Percentiles rank a stretch among this genome's conserved stretches.
These are phyloP conservation scores for Plagiodera versicolora DNA, from an alignment of 2,888 invertebrate genomes.

Conservation along the genomic window DNA sequence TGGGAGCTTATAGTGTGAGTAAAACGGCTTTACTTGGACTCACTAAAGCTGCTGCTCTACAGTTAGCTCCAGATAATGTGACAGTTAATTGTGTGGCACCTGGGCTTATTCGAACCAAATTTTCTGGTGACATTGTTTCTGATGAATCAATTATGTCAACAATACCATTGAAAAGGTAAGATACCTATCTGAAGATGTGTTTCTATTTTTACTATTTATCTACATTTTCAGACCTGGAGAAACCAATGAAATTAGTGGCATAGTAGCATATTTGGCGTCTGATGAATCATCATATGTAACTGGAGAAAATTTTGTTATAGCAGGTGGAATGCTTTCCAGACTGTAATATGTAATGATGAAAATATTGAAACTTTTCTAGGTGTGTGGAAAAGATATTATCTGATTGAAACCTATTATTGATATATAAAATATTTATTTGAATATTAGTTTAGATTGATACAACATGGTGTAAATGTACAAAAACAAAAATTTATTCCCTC, in stretches of 20 bases:
- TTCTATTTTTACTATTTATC: neutral
- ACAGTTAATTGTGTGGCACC: constrained; percentile 93
- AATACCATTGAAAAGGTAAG: constrained; percentile 56
- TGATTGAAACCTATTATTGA: too few species aligned
- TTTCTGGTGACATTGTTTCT: constrained; percentile 69
- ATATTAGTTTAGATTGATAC: too few species aligned
- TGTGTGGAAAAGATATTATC: too few species aligned
- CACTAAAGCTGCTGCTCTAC: constrained; percentile 78
- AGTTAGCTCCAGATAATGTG: constrained; percentile 79
- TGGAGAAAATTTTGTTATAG: constrained; percentile 67
- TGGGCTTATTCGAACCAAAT: constrained; percentile 88
- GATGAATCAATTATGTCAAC: constrained; percentile 46
- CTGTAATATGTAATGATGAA: too few species aligned
- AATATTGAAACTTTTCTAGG: too few species aligned
- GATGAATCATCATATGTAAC: constrained; percentile 74
- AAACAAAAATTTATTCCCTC: too few species aligned
- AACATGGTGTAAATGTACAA: too few species aligned
- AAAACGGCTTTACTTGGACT: constrained; percentile 91
- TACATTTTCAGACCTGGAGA: constrained; percentile 56
- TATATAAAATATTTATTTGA: too few species aligned
- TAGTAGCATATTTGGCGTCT: constrained; percentile 69
- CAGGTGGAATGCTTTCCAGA: constrained; percentile 65
- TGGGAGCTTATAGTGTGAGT: constrained; percentile 90
- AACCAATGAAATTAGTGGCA: constrained; percentile 63
- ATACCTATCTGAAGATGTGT: neutral